Evolutionary conservation across 2,888 invertebrate species (phyloP).

Genomic region (Mactromeris polynyma): DNA sequence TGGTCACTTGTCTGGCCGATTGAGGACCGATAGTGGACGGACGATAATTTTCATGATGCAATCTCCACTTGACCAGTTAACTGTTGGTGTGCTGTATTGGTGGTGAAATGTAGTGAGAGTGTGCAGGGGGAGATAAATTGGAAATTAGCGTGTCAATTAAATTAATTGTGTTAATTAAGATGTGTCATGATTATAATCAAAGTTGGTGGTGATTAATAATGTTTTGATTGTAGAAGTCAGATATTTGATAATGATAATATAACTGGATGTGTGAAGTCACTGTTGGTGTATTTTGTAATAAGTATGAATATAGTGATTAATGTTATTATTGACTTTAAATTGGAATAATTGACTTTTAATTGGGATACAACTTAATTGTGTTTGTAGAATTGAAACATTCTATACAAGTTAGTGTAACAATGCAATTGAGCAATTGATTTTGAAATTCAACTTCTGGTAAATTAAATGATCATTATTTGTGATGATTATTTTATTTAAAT

Average conservation of each 20-base stretch:
- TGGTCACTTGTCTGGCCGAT: neutral
- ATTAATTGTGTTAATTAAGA: neutral
- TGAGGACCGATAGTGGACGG: neutral
- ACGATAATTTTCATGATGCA: neutral
- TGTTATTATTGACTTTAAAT: no score
- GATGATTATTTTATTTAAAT: no score
- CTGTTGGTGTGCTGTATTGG: neutral
- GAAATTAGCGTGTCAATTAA: neutral
- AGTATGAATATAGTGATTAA: no score
- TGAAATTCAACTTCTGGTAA: no score
- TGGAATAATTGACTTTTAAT: no score
- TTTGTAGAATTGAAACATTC: no score
- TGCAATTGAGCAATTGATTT: no score
- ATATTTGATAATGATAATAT: neutral
- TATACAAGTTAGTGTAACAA: no score
- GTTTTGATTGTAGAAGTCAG: neutral
- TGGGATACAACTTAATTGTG: no score
- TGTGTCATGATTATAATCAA: neutral
- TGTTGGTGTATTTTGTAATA: neutral
- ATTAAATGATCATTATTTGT: no score
- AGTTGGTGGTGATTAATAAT: neutral
- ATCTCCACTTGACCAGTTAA: conserved; percentile 8
- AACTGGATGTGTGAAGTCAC: neutral
- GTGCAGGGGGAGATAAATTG: neutral
- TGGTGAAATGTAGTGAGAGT: neutral